phyloP scores from a whole-genome alignment of 1,140 invertebrate genomes.

The Reticulitermes speratus region DNA sequence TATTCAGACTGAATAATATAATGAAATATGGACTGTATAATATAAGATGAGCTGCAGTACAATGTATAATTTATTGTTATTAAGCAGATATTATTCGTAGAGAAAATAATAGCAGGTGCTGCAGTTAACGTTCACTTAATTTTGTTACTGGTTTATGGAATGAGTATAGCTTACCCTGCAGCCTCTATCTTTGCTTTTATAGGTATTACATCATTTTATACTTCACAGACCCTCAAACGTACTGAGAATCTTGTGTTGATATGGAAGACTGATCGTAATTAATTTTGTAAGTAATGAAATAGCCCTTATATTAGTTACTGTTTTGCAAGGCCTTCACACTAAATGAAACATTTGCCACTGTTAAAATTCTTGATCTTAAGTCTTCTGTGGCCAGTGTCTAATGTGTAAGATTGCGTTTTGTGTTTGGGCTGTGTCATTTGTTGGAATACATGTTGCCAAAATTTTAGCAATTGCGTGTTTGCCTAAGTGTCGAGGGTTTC shows the following conservation, averaged over 20 bases:
- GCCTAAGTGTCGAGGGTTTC: too few species aligned
- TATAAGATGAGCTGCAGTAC: not conserved
- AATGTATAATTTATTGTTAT: not conserved
- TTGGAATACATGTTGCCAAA: too few species aligned
- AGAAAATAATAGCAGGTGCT: not conserved
- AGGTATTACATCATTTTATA: not conserved
- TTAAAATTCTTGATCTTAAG: too few species aligned
- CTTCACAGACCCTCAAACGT: too few species aligned
- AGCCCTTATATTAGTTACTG: too few species aligned
- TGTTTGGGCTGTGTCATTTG: too few species aligned
- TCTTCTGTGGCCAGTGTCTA: too few species aligned
- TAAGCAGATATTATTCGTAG: not conserved
- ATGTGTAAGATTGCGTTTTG: too few species aligned
- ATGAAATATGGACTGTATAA: not conserved
- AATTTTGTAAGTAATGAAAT: not conserved
- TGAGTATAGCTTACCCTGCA: not conserved
- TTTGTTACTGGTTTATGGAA: slow-evolving; percentile 2
- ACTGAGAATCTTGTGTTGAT: not conserved
- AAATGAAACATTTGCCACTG: too few species aligned
- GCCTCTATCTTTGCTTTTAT: not conserved
- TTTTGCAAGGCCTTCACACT: too few species aligned
- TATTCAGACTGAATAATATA: not conserved
- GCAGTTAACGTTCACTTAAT: not conserved
- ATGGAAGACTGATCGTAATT: slow-evolving; percentile 9
- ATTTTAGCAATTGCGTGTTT: too few species aligned